These are phyloP conservation scores for Helleia helle DNA, from an alignment of 2,888 invertebrate species.

Conservation along the genomic window DNA sequence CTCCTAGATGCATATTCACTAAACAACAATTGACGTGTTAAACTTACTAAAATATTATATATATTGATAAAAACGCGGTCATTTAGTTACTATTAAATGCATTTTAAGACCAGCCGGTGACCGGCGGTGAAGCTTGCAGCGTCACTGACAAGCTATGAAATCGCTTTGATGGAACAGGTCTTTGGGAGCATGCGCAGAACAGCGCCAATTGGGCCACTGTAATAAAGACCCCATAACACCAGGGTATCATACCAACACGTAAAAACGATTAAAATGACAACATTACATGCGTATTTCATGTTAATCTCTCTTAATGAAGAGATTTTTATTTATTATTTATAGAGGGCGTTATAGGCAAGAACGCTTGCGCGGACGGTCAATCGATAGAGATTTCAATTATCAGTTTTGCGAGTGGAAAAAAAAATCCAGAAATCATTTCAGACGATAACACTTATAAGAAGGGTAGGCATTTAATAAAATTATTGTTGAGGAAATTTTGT, in stretches of 20 bases:
- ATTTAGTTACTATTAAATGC: slow-evolving; percentile 29
- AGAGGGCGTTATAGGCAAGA: slow-evolving; percentile 18
- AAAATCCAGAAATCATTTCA: no score
- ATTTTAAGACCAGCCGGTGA: slow-evolving; percentile 45
- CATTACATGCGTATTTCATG: neutral
- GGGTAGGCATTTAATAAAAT: no score
- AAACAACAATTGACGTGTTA: slow-evolving; percentile 55
- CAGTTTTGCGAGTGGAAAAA: no score
- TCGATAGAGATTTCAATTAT: slow-evolving; percentile 47
- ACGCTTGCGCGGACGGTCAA: slow-evolving; percentile 61
- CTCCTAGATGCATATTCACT: slow-evolving; percentile 42
- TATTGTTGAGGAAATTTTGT: no score
- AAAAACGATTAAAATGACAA: neutral
- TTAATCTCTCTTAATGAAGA: no score
- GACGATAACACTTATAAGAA: no score
- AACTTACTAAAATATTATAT: slow-evolving; percentile 33
- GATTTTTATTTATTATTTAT: neutral
- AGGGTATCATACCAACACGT: neutral
- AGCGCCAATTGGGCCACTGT: slow-evolving; percentile 50
- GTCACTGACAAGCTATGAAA: slow-evolving; percentile 49
- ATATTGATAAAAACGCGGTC: slow-evolving; percentile 26
- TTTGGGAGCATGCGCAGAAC: slow-evolving; percentile 50
- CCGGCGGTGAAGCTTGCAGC: slow-evolving; percentile 43
- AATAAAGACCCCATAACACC: slow-evolving; percentile 20
- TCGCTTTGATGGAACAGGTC: slow-evolving; percentile 36